Percentiles rank a stretch among this genome's conserved stretches.
phyloP scores from a whole-genome alignment of 2,888 invertebrate species.

The Nomada fabriciana region DNA sequence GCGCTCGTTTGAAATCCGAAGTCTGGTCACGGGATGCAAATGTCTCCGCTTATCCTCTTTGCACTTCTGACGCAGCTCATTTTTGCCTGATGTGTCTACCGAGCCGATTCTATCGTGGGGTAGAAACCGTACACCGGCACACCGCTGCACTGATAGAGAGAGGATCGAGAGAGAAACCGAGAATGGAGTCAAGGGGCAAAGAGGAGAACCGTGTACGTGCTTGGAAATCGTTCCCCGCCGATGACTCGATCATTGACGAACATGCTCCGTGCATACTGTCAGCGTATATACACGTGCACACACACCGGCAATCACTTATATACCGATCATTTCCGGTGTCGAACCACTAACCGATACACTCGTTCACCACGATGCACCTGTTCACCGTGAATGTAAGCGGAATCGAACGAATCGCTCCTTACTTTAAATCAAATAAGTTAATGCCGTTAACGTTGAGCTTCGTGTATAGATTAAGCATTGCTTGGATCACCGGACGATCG shows the following conservation, averaged over 20 bases:
- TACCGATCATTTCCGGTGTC: conserved; percentile 20
- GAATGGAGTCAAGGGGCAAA: conserved; percentile 30
- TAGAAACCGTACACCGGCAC: conserved; percentile 65
- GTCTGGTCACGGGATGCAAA: conserved; percentile 52
- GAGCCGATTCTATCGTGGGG: conserved; percentile 63
- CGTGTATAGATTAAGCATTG: too few species aligned
- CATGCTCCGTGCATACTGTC: conserved; percentile 19
- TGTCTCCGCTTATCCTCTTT: conserved; percentile 20
- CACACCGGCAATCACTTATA: too few species aligned
- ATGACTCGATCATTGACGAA: conserved; percentile 65
- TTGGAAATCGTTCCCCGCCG: conserved; percentile 61
- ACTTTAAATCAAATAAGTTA: background rate
- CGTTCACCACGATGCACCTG: conserved; percentile 23
- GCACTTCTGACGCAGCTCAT: conserved; percentile 55
- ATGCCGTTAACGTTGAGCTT: too few species aligned
- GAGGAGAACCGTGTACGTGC: conserved; percentile 50
- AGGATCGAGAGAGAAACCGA: conserved; percentile 32
- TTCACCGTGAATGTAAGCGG: background rate
- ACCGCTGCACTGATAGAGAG: conserved; percentile 31
- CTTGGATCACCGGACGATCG: too few species aligned
- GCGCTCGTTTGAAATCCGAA: conserved; percentile 16
- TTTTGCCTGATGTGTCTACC: conserved; percentile 31
- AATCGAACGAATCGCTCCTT: background rate
- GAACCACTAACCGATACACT: conserved; percentile 11
- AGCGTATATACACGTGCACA: conserved; percentile 17